Evolutionary conservation across 2,888 invertebrate genomes (phyloP).

Genomic region (Synergus gifuensis): DNA sequence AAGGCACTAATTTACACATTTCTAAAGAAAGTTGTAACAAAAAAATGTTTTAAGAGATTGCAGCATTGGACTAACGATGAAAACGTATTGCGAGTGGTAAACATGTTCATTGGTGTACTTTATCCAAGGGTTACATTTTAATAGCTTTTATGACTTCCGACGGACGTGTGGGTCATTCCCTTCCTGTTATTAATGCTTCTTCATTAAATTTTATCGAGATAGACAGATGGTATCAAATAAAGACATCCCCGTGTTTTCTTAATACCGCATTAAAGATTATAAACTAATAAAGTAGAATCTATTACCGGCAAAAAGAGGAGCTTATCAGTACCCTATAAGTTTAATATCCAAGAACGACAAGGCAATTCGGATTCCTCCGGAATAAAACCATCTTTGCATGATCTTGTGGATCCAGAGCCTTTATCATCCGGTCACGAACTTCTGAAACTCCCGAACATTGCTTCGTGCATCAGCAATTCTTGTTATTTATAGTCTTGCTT

Average conservation of each 20-base stretch:
- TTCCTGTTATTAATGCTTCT: constrained; percentile 7
- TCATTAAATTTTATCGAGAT: background rate
- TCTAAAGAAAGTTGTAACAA: background rate
- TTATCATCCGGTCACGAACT: constrained; percentile 34
- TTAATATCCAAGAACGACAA: background rate
- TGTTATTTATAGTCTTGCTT: constrained; percentile 21
- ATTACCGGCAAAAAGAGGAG: background rate
- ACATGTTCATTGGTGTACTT: background rate
- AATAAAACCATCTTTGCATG: background rate
- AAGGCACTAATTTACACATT: too few relatives aligned
- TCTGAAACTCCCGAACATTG: constrained; percentile 10
- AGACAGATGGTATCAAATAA: background rate
- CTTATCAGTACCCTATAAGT: background rate
- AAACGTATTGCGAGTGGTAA: background rate
- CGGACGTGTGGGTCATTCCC: background rate
- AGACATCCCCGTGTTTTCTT: background rate
- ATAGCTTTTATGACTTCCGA: constrained; percentile 5
- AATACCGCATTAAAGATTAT: background rate
- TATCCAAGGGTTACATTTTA: background rate
- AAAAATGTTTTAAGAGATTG: background rate
- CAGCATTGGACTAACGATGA: background rate
- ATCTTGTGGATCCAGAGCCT: background rate
- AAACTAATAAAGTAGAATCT: background rate
- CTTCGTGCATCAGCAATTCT: constrained; percentile 10
- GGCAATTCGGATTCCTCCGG: background rate